phyloP scores from a whole-genome alignment of 2,113 vertebrate species.

The Macquaria ambigua region DNA sequence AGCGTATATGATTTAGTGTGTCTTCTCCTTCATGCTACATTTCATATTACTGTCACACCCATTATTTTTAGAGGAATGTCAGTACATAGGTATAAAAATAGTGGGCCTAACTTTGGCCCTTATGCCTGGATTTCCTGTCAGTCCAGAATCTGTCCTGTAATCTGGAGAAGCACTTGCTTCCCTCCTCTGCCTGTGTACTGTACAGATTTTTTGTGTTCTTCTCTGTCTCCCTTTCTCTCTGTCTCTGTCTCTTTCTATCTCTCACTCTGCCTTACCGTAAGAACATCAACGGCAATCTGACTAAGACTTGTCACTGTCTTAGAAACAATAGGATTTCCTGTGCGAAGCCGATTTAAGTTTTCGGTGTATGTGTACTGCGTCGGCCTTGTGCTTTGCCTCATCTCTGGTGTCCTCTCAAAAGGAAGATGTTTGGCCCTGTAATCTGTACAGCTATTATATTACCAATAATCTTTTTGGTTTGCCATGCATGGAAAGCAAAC shows the following conservation, averaged over 20 bases:
- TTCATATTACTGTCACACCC: conserved; percentile 64
- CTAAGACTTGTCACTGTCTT: conserved; percentile 16
- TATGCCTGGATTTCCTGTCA: conserved; percentile 66
- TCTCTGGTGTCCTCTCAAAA: conserved; percentile 27
- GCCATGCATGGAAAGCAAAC: conserved; percentile 33
- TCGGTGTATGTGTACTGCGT: neutral
- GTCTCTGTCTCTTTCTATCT: conserved; percentile 11
- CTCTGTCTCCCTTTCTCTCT: conserved; percentile 1
- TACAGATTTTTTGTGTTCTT: conserved; percentile 18
- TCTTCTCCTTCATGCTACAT: conserved; percentile 54
- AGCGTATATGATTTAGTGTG: conserved; percentile 31
- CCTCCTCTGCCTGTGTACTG: conserved; percentile 20
- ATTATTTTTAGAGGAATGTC: conserved; percentile 55
- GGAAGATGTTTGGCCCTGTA: conserved; percentile 1
- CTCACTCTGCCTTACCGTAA: conserved; percentile 12
- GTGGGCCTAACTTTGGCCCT: conserved; percentile 52
- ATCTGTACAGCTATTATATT: conserved; percentile 30
- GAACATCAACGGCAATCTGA: conserved; percentile 42
- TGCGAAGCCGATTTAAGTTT: neutral
- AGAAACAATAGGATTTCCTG: conserved; percentile 15
- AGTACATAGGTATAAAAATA: conserved; percentile 71
- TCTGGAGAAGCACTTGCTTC: conserved; percentile 65
- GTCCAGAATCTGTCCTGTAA: conserved; percentile 70
- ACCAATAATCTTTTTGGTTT: conserved; percentile 49
- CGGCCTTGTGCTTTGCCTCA: neutral